phyloP scores from a whole-genome alignment of 2,113 vertebrate species.

The Cololabis saira region DNA sequence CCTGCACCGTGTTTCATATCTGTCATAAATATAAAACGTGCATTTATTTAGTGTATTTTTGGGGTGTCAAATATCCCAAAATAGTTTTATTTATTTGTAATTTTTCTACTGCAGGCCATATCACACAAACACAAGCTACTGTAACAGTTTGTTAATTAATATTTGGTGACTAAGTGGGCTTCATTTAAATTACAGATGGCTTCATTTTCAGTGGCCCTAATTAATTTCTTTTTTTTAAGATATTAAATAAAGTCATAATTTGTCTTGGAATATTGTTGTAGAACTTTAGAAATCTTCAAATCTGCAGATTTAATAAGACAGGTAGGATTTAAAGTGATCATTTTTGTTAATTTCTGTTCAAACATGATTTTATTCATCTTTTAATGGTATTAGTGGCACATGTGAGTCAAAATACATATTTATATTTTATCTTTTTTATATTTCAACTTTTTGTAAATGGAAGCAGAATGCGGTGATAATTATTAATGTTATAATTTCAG shows the following conservation, averaged over 20 bases:
- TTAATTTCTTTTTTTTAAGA: background rate
- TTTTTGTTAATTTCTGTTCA: background rate
- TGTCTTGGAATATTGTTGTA: background rate
- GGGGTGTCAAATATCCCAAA: too few relatives aligned
- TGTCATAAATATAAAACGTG: too few relatives aligned
- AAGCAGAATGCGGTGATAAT: too few relatives aligned
- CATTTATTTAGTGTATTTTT: background rate
- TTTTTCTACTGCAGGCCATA: background rate
- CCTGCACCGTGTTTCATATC: too few relatives aligned
- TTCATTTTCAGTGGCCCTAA: slow-evolving; percentile 9
- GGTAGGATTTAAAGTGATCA: background rate
- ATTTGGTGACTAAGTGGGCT: slow-evolving; percentile 12
- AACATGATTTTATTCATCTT: background rate
- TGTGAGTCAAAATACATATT: too few relatives aligned
- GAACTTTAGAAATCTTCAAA: background rate
- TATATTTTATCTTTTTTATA: too few relatives aligned
- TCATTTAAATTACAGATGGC: slow-evolving; percentile 18
- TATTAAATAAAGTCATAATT: background rate
- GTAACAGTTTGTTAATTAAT: slow-evolving; percentile 14
- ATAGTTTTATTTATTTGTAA: background rate
- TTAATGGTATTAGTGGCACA: too few relatives aligned
- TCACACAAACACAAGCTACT: background rate
- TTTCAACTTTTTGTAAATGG: too few relatives aligned
- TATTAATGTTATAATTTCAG: too few relatives aligned
- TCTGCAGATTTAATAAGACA: too few relatives aligned